These are phyloP conservation scores for Tanaodytes sp. DNA, from an alignment of 2,888 invertebrate species.

Conservation along the genomic window DNA sequence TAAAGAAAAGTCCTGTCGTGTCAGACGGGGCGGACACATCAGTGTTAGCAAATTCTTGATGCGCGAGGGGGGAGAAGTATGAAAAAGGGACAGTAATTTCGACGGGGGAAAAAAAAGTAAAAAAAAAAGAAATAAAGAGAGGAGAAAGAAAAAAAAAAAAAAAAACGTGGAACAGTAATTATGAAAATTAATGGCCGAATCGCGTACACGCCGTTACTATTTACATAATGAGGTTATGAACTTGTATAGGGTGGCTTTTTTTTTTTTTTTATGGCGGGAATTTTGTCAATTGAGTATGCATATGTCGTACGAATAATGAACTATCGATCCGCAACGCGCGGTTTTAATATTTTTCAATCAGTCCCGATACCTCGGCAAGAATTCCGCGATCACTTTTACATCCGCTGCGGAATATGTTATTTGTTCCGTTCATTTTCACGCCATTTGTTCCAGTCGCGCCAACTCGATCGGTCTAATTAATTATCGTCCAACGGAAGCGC, in stretches of 20 bases:
- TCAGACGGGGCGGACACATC: too few relatives aligned
- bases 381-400: slow-evolving; percentile 40
- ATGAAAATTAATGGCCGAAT: slow-evolving; percentile 41
- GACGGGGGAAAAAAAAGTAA: too few relatives aligned
- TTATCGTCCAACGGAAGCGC: too few relatives aligned
- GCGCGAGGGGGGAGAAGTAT: too few relatives aligned
- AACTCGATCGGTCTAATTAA: slow-evolving; percentile 30
- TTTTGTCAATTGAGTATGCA: slow-evolving; percentile 19
- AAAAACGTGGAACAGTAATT: slow-evolving; percentile 15
- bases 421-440: slow-evolving; percentile 27
- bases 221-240: slow-evolving; percentile 35
- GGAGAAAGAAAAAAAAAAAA: too few relatives aligned
- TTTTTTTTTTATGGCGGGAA: slow-evolving; percentile 11
- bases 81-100: too few relatives aligned
- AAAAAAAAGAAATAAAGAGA: too few relatives aligned
- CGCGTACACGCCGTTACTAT: slow-evolving; percentile 20
- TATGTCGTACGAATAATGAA: slow-evolving; percentile 27
- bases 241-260: slow-evolving; percentile 18
- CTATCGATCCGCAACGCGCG: slow-evolving; percentile 43
- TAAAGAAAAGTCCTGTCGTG: too few relatives aligned
- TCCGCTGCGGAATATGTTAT: slow-evolving; percentile 26
- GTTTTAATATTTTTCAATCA: slow-evolving; percentile 43
- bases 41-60: too few relatives aligned
- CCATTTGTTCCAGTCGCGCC: slow-evolving; percentile 2
- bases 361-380: slow-evolving; percentile 28